Conservation (phyloP, 2,888 invertebrate genomes). For the Cheilosia pagana region DNA sequence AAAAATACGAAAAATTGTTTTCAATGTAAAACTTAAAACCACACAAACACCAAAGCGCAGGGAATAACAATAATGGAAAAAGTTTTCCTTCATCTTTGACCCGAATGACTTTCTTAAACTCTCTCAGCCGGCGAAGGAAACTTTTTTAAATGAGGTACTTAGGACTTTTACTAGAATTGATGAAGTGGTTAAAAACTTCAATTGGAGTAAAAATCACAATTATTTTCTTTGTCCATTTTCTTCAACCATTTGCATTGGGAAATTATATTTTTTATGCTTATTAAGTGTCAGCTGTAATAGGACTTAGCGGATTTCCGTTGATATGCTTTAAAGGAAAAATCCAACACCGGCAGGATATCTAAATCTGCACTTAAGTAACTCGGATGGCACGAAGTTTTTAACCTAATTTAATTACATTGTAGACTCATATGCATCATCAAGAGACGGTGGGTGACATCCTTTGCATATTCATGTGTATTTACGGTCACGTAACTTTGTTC, state of each 20-base stretch:
- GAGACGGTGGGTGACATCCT: constrained; percentile 11
- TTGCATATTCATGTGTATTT: constrained; percentile 47
- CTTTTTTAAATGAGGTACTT: constrained; percentile 53
- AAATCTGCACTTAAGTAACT: neutral
- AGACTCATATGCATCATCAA: constrained; percentile 18
- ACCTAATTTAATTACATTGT: constrained; percentile 45
- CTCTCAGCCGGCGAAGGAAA: constrained; percentile 23
- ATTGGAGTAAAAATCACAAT: constrained; percentile 42
- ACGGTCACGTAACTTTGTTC: constrained; percentile 61
- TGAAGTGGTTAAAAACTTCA: constrained; percentile 63
- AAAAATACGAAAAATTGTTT: neutral
- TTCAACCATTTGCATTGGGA: neutral
- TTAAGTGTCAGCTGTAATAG: too few species aligned
- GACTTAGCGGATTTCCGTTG: too few species aligned
- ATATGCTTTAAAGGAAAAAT: too few species aligned
- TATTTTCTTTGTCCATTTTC: neutral
- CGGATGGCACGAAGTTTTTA: neutral
- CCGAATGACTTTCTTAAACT: constrained; percentile 50
- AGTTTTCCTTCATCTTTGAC: constrained; percentile 56
- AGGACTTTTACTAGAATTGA: constrained; percentile 60
- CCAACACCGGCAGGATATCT: neutral
- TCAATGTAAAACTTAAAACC: constrained; percentile 22
- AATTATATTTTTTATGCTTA: neutral
- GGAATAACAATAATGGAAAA: constrained; percentile 64
- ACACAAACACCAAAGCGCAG: constrained; percentile 26